phyloP scores from a whole-genome alignment of 1,140 invertebrate species.

The Eurosta solidaginis region DNA sequence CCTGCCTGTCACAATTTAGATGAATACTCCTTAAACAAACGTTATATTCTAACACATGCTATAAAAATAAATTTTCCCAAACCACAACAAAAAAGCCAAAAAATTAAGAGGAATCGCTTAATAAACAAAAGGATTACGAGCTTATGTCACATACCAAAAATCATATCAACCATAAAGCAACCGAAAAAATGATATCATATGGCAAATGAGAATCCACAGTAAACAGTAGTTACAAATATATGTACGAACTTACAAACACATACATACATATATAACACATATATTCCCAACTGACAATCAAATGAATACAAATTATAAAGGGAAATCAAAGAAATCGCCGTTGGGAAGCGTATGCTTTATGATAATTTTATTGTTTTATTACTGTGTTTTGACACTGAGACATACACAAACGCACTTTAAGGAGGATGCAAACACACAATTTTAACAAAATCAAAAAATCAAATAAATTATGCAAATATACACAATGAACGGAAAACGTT shows the following conservation, averaged over 20 bases:
- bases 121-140: conserved; percentile 23
- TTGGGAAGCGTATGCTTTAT: conserved; percentile 3
- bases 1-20: neutral
- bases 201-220: neutral
- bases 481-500: neutral
- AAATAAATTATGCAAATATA: conserved; percentile 27
- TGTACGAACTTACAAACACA: neutral
- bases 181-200: neutral
- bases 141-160: conserved; percentile 24
- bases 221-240: neutral
- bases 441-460: conserved; percentile 25
- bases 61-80: conserved; percentile 14
- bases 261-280: neutral
- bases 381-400: neutral
- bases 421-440: neutral
- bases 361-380: conserved; percentile 19
- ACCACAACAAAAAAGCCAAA: neutral
- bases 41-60: neutral
- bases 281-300: neutral
- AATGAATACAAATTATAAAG: neutral
- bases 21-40: neutral
- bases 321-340: neutral
- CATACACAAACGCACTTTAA: neutral
- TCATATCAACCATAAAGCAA: neutral
- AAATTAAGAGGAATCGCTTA: neutral